Evolutionary conservation across 2,113 vertebrate species (phyloP).

Genomic region (Lonchura striata): DNA sequence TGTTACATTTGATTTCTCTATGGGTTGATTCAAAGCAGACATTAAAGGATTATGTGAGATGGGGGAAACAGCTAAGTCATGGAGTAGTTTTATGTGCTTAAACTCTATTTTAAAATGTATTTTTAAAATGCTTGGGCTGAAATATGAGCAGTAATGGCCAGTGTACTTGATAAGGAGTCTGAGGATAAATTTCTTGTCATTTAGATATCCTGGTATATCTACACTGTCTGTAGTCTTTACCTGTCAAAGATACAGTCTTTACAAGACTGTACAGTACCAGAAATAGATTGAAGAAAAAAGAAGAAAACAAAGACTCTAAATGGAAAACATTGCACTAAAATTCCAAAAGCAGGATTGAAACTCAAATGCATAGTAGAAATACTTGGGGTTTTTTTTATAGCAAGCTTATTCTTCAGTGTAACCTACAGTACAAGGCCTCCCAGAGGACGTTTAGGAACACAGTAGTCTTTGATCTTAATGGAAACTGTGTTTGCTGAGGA

Average conservation of each 20-base stretch:
- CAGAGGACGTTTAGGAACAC: background rate
- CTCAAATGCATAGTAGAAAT: background rate
- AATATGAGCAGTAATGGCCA: background rate
- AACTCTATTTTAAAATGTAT: background rate
- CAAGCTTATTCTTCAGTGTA: background rate
- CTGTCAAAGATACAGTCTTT: background rate
- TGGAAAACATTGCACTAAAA: background rate
- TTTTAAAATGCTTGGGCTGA: background rate
- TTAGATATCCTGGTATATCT: background rate
- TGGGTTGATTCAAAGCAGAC: background rate
- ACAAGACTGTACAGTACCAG: background rate
- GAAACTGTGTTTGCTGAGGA: background rate
- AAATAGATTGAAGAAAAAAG: background rate
- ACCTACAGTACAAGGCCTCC: background rate
- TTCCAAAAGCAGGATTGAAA: background rate
- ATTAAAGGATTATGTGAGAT: background rate
- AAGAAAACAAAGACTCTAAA: background rate
- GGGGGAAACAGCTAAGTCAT: background rate
- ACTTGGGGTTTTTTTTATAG: fast-evolving
- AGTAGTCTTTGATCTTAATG: background rate
- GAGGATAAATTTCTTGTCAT: background rate
- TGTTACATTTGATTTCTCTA: background rate
- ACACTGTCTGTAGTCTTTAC: background rate
- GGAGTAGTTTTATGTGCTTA: background rate
- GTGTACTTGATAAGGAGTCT: background rate